Evolutionary conservation across 2,113 vertebrate species (phyloP).

Genomic region (Regulus satrapa): DNA sequence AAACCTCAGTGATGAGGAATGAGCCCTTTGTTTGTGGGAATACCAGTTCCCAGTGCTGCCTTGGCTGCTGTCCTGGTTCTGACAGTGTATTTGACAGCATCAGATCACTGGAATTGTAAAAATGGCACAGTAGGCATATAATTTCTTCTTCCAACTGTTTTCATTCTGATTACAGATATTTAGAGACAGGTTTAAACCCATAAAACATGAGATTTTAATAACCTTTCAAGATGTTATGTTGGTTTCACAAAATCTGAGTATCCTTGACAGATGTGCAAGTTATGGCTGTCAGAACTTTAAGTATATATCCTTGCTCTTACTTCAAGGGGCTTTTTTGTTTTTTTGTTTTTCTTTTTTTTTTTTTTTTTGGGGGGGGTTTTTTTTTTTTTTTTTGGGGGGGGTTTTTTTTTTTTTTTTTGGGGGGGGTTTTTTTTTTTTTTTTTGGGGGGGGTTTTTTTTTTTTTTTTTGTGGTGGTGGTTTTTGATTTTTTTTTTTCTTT

Average conservation of each 20-base stretch:
- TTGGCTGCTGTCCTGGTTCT: slow-evolving; percentile 15
- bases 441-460: no score
- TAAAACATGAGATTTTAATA: background rate
- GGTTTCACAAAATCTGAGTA: background rate
- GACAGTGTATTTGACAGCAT: background rate
- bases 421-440: no score
- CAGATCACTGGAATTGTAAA: slow-evolving; percentile 10
- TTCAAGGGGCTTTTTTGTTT: no score
- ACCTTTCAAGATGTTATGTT: background rate
- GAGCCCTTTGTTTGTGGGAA: slow-evolving; percentile 1
- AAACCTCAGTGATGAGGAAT: slow-evolving; percentile 4
- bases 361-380: no score
- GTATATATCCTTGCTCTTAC: background rate
- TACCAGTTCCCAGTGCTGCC: background rate
- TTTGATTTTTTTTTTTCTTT: background rate
- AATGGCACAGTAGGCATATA: background rate
- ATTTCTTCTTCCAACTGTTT: slow-evolving; percentile 19
- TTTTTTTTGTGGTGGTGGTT: no score
- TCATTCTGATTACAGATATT: background rate
- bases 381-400: no score
- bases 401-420: no score
- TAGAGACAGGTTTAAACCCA: background rate
- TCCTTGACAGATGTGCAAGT: background rate
- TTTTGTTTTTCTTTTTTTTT: no score
- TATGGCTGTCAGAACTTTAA: background rate